Evolutionary conservation across 2,888 invertebrate species (phyloP), one percentile per base, ranked within the genome.

Genomic region (Cryptocephalus moraei): DNA sequence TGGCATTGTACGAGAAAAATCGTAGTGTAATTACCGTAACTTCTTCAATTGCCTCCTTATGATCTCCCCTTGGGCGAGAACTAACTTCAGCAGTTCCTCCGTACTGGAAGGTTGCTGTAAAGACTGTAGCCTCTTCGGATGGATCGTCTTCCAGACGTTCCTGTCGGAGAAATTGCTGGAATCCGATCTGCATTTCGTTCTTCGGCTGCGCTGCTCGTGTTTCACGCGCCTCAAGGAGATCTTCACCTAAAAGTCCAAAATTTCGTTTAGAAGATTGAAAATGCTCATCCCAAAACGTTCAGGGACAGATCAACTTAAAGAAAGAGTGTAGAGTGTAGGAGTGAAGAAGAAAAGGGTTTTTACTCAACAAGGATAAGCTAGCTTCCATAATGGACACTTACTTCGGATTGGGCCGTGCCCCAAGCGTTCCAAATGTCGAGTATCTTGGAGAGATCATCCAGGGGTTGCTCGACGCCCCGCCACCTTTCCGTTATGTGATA

Each of bases 361-460:
- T n/a, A n/a, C n/a, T n/a, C n/a, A n/a, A n/a, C n/a, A n/a, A n/a
- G n/a, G n/a, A n/a, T n/a, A n/a, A n/a, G 32, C 32, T 8, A 13
- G 10, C 6, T n/a, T 2, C 9, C 22, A 40, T 39, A 13, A 36
- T 36, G 4, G 6, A 43, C 41, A 53, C 67, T 68, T 69, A 78
- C 82, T 67, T 83, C 81, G 61, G 75, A 72, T 69, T 80, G 76
- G 49, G 81, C 80, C 58, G 78, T 77, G 47, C 86, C 88, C 89
- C 89, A 90, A 31, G 87, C 84, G 50, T 82, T 82, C 76, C 88
- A 79, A 44, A 90, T 83, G 62, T 86, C 85, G 48, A 88, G 72
- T 52, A 89, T 84, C 48, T 81, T 79, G 43, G 84, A 82, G 58
- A 82, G 78, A 32, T 82, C 80, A 47, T 80, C 83, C 54, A 85